These are phyloP conservation scores for Agonopterix arenella DNA, from an alignment of 2,888 invertebrate species.

Conservation along the genomic window DNA sequence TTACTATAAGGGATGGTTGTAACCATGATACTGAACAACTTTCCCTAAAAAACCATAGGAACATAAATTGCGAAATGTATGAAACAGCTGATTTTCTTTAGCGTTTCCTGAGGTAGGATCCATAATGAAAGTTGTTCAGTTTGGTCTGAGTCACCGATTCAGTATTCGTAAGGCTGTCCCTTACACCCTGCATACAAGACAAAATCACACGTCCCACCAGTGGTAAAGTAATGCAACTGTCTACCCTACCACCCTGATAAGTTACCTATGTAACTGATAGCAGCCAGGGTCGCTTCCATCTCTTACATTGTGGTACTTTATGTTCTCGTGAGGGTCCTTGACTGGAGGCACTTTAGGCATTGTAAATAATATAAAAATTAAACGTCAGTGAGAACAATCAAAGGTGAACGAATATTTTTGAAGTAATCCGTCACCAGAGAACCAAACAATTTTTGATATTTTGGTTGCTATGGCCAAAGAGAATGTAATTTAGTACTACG, in stretches of 20 bases:
- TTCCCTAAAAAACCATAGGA: too few species aligned
- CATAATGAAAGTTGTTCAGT: too few species aligned
- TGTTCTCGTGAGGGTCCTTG: conserved; percentile 44
- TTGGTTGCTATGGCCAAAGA: not conserved
- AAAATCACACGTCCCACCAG: too few species aligned
- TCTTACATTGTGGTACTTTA: conserved; percentile 46
- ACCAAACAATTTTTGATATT: conserved; percentile 9
- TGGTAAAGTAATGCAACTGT: not conserved
- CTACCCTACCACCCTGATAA: not conserved
- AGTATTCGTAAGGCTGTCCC: too few species aligned
- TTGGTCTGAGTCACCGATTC: too few species aligned
- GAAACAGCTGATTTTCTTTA: too few species aligned
- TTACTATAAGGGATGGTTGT: too few species aligned
- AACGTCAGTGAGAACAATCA: not conserved
- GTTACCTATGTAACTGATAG: conserved; percentile 60
- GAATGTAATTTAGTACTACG: too few species aligned
- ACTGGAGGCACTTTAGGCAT: conserved; percentile 46
- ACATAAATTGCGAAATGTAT: too few species aligned
- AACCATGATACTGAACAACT: too few species aligned
- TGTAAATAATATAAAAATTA: conserved; percentile 20
- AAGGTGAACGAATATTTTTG: not conserved
- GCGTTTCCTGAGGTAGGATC: too few species aligned
- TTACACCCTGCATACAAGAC: too few species aligned
- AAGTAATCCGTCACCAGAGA: conserved; percentile 21
- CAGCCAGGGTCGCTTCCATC: conserved; percentile 55